Evolutionary conservation across 2,888 invertebrate genomes (phyloP), one percentile per base, ranked within the genome.

Genomic region (Dysmachus trigonus): DNA sequence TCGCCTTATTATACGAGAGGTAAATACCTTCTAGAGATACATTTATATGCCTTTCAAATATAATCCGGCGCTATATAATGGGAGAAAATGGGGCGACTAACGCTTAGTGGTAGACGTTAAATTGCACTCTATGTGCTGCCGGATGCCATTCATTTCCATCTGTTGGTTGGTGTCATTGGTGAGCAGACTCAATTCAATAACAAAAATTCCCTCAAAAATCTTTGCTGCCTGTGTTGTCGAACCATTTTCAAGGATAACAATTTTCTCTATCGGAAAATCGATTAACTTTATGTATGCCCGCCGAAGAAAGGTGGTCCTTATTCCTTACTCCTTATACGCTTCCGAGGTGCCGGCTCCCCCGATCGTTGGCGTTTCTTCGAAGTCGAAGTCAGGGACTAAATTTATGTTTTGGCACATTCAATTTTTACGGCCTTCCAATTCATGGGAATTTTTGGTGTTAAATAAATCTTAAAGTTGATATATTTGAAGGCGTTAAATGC

Each of bases 351-450:
- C 53, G 31, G 8, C 31, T 33, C n/a, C 62, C 22, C 18, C 13
- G n/a, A n/a, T n/a, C n/a, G n/a, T 82, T 18, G 13, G 31, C 62
- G 33, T 18, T 62, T 62, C 7, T 18, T 10, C 3, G 62, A 22
- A 35, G 33, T 10, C 3, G 62, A 22, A 35, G 33, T 35, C 35
- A 47, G 53, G 77, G 38, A 15, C 51, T 30, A 81, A 77, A 87
- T 86, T 87, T 87, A 87, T 87, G 72, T 22, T 51, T 74, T 86
- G 15, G 33, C 84, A 73, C 87, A 87, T 47, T 85, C 73, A 86
- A 86, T 15, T 87, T 87, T 87, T 86, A 87, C 79, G 86, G 85
- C 30, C 86, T 86, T 87, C 73, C 84, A 31, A 87, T 86, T 76
- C 71, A 51, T 38, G 47, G 22, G 22, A 79, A 79, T 87, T 31